These are phyloP conservation scores for Pteromalus puparum DNA, from an alignment of 1,140 invertebrate genomes.

Conservation along the genomic window DNA sequence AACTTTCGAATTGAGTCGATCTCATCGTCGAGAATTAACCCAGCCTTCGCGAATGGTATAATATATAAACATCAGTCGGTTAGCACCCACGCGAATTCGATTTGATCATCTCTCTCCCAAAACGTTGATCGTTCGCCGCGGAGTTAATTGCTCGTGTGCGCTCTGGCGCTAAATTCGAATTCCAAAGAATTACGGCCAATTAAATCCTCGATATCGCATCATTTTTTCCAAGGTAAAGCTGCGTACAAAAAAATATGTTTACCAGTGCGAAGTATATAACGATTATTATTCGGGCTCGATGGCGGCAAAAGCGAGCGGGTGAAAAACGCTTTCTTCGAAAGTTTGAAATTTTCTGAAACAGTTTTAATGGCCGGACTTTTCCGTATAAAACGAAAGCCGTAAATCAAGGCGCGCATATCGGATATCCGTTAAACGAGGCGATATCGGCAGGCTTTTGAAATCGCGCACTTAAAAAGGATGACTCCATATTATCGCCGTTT, in stretches of 20 bases:
- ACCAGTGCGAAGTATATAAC: neutral
- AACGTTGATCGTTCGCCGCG: neutral
- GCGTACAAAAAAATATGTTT: neutral
- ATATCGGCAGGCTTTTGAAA: neutral
- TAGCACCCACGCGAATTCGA: neutral
- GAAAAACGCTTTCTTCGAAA: neutral
- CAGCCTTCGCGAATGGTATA: neutral
- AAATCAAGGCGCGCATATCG: neutral
- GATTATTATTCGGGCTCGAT: neutral
- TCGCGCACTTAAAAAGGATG: neutral
- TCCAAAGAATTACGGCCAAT: neutral
- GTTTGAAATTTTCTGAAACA: neutral
- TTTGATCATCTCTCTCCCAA: neutral
- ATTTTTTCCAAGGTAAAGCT: neutral
- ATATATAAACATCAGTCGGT: neutral
- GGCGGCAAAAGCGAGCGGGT: neutral
- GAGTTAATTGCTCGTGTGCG: neutral
- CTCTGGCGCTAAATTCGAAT: neutral
- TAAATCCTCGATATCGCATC: neutral
- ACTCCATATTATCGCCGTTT: neutral
- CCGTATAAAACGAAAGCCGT: neutral
- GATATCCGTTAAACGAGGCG: neutral
- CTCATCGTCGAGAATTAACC: too few relatives aligned
- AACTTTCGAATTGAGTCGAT: neutral
- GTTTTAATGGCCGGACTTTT: neutral